These are phyloP conservation scores for Drosophila nannoptera DNA, from an alignment of 1,140 invertebrate genomes.

Conservation along the genomic window DNA sequence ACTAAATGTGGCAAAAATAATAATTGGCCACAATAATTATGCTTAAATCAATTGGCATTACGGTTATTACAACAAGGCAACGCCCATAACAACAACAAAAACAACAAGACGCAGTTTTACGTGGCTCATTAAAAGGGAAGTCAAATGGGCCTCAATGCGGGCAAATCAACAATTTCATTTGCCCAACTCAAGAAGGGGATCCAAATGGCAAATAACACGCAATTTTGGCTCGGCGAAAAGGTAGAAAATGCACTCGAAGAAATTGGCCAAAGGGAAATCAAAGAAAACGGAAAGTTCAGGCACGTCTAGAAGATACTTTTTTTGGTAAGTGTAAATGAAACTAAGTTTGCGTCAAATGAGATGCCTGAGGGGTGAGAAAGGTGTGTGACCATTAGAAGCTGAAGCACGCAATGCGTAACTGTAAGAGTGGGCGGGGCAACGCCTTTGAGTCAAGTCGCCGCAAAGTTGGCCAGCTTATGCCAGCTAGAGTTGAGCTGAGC, in stretches of 20 bases:
- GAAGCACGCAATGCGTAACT: slow-evolving; percentile 33
- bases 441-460: slow-evolving; percentile 10
- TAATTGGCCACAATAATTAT: slow-evolving; percentile 27
- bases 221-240: slow-evolving; percentile 31
- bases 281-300: neutral
- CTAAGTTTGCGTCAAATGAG: slow-evolving; percentile 49
- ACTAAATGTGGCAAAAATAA: slow-evolving; percentile 1
- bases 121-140: slow-evolving; percentile 38
- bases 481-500: slow-evolving; percentile 22
- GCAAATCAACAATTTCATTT: slow-evolving; percentile 66
- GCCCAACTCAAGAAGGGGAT: slow-evolving; percentile 32
- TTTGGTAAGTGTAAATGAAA: slow-evolving; percentile 35
- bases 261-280: neutral
- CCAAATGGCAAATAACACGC: slow-evolving; percentile 29
- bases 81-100: no score
- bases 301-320: slow-evolving; percentile 2
- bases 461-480: slow-evolving; percentile 28
- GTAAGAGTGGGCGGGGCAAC: neutral
- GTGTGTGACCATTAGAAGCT: neutral
- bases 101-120: slow-evolving; percentile 39
- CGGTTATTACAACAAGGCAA: slow-evolving; percentile 28
- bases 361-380: neutral
- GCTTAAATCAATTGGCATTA: slow-evolving; percentile 50
- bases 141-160: slow-evolving; percentile 26
- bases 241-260: slow-evolving; percentile 1